A percentile compares a stretch with the other conserved stretches of the same genome.
Conservation (phyloP, 1,140 invertebrate genomes). For the Pachypeltis micranthus region DNA sequence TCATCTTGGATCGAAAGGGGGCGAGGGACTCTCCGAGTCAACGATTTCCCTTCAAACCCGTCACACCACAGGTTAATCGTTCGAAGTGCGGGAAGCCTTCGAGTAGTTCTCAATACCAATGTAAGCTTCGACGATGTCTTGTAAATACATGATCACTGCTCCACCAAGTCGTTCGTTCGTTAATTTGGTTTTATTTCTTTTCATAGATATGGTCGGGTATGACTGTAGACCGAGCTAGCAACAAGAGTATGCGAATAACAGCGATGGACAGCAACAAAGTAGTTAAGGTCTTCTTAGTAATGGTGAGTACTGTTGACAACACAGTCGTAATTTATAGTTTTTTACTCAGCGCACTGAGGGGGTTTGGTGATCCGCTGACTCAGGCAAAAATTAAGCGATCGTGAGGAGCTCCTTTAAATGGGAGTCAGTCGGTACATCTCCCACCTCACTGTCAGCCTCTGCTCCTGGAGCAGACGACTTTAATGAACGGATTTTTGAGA, state of each 20-base stretch:
- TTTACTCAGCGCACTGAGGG: too few relatives aligned
- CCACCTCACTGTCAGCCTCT: too few relatives aligned
- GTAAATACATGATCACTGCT: neutral
- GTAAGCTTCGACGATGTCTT: conserved; percentile 33
- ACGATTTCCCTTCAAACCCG: conserved; percentile 50
- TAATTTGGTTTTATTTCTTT: conserved; percentile 11
- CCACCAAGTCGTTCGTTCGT: neutral
- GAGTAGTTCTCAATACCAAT: conserved; percentile 87
- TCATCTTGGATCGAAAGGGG: conserved; percentile 74
- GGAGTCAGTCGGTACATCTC: too few relatives aligned
- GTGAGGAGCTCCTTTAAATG: too few relatives aligned
- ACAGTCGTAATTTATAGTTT: neutral
- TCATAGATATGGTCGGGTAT: conserved; percentile 75
- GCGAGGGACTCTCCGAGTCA: conserved; percentile 72
- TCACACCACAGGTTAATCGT: conserved; percentile 62
- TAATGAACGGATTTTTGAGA: too few relatives aligned
- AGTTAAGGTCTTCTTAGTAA: conserved; percentile 75
- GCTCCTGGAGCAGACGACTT: too few relatives aligned
- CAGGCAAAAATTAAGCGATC: too few relatives aligned
- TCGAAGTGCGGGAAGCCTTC: conserved; percentile 71
- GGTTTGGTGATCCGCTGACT: too few relatives aligned
- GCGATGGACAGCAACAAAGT: conserved; percentile 72
- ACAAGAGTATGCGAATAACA: conserved; percentile 77
- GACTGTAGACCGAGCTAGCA: conserved; percentile 72
- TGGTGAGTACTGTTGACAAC: conserved; percentile 39